Evolutionary conservation across 2,113 vertebrate species (phyloP).

Genomic region (Elachura formosa): DNA sequence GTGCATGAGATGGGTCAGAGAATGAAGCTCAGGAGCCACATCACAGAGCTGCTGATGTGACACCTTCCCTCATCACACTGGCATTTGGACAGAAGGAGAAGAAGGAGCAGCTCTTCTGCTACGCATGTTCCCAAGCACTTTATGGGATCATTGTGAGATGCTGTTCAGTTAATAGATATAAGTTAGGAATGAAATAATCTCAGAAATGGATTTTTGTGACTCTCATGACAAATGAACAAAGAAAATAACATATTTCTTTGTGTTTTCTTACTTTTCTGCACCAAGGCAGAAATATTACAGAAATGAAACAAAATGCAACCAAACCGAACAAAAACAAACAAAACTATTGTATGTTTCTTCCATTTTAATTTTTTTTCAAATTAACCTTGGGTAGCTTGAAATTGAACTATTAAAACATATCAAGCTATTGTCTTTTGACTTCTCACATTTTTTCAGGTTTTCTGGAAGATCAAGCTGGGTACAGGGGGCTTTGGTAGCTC

Average conservation of each 20-base stretch:
- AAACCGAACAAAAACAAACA: background rate
- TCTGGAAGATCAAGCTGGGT: background rate
- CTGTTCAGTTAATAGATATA: background rate
- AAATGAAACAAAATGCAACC: background rate
- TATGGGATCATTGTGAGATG: background rate
- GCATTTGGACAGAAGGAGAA: background rate
- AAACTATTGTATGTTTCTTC: background rate
- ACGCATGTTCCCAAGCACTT: background rate
- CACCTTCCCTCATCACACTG: background rate
- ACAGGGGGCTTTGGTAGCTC: background rate
- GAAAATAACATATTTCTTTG: background rate
- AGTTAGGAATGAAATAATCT: background rate
- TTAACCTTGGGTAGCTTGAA: background rate
- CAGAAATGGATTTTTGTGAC: background rate
- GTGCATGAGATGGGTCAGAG: background rate
- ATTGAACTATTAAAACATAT: background rate
- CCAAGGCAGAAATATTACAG: background rate
- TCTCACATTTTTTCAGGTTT: background rate
- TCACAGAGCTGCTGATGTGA: background rate
- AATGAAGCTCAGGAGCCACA: rapidly evolving
- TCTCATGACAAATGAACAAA: background rate
- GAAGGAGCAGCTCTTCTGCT: background rate
- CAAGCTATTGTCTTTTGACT: background rate
- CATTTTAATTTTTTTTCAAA: background rate
- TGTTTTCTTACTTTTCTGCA: background rate